Evolutionary conservation across 2,888 invertebrate genomes (phyloP).

Genomic region (Antheraea yamamai): DNA sequence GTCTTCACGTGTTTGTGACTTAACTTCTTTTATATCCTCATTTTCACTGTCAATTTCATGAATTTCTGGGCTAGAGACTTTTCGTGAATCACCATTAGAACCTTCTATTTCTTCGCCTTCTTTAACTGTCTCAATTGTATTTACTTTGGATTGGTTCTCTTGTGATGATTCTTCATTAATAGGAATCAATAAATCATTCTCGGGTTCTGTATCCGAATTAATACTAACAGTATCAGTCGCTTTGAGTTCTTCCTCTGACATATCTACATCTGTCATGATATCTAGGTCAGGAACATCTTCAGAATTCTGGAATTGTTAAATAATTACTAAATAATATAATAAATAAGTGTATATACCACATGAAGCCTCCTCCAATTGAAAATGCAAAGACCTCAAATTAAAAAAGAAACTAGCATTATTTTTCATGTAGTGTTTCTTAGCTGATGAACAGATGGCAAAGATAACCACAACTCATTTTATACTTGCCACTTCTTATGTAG

Average conservation of each 20-base stretch:
- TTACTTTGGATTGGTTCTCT: constrained; percentile 43
- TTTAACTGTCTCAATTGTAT: constrained; percentile 50
- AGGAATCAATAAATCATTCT: constrained; percentile 23
- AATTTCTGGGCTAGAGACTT: constrained; percentile 56
- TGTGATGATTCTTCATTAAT: constrained; percentile 51
- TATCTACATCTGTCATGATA: constrained; percentile 51
- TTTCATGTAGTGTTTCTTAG: not conserved
- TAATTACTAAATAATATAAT: not conserved
- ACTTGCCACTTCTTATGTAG: constrained; percentile 10
- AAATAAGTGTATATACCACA: not conserved
- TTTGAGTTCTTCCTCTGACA: constrained; percentile 46
- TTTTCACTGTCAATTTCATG: constrained; percentile 73
- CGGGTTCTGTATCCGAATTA: constrained; percentile 63
- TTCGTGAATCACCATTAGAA: constrained; percentile 49
- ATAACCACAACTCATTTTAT: constrained; percentile 1
- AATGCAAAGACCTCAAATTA: not conserved
- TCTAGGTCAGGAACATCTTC: constrained; percentile 53
- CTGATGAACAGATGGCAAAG: constrained; percentile 4
- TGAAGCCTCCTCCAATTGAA: constrained; percentile 1
- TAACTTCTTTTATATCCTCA: constrained; percentile 63
- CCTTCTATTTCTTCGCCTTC: constrained; percentile 48
- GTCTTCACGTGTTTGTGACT: constrained; percentile 37
- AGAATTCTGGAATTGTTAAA: constrained; percentile 37
- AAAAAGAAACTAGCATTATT: not conserved
- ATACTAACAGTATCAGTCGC: constrained; percentile 66